Conservation (phyloP, 2,113 vertebrate species). For the Phylloscopus whistleri region DNA sequence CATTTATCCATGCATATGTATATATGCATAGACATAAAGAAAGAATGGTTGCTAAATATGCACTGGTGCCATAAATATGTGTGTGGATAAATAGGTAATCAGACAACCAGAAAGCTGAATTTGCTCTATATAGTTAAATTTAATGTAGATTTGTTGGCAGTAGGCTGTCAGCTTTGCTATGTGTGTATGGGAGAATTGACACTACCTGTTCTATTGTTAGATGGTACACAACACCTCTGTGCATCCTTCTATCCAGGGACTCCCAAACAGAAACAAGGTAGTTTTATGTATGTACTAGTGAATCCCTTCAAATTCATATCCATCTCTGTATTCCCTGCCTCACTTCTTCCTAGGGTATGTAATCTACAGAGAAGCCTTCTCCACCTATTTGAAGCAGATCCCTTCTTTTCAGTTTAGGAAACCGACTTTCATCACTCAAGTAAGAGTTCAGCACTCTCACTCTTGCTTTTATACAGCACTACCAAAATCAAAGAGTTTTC, state of each 20-base stretch:
- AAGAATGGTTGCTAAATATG: background rate
- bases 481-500: background rate
- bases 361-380: background rate
- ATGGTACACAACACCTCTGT: background rate
- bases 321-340: background rate
- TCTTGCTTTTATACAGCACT: background rate
- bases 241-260: background rate
- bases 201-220: background rate
- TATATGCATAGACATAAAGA: background rate
- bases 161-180: background rate
- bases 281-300: background rate
- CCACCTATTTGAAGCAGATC: background rate
- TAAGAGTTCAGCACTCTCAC: background rate
- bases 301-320: background rate
- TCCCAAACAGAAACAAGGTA: background rate
- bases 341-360: background rate
- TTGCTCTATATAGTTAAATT: background rate
- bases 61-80: background rate
- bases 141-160: background rate
- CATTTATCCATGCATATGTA: background rate
- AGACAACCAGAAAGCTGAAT: background rate
- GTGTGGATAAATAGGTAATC: background rate
- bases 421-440: background rate
- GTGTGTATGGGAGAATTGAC: accelerated
- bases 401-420: background rate